These are phyloP conservation scores for Struthidea cinerea DNA, from an alignment of 2,113 vertebrate species.

Conservation along the genomic window DNA sequence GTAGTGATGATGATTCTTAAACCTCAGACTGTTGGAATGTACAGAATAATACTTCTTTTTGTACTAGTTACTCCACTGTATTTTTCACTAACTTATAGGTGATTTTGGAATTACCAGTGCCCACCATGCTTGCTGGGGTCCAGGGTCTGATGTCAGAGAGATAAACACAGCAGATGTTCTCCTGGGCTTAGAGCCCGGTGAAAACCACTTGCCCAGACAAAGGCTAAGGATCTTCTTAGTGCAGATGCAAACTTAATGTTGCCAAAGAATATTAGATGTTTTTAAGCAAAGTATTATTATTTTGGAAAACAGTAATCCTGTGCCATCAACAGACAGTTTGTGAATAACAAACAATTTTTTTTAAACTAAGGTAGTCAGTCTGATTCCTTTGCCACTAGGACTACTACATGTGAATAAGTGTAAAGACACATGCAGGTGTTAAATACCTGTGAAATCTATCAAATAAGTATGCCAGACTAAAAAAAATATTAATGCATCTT, in stretches of 20 bases:
- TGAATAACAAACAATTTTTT: not conserved
- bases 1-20: not conserved
- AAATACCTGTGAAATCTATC: not conserved
- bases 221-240: not conserved
- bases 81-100: not conserved
- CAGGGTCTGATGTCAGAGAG: not conserved
- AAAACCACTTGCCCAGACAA: not conserved
- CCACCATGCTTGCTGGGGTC: not conserved
- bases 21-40: not conserved
- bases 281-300: not conserved
- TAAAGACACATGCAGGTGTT: not conserved
- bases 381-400: not conserved
- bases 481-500: not conserved
- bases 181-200: not conserved
- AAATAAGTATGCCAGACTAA: not conserved
- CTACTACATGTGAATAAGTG: not conserved
- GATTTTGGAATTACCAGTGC: not conserved
- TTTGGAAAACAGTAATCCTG: not conserved
- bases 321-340: not conserved
- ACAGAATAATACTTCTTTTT: not conserved
- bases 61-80: not conserved
- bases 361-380: not conserved
- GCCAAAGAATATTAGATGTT: not conserved
- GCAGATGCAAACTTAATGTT: not conserved
- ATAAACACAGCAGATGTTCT: not conserved